phyloP scores from a whole-genome alignment of 2,888 invertebrate species.

The Metallyticus violacea region DNA sequence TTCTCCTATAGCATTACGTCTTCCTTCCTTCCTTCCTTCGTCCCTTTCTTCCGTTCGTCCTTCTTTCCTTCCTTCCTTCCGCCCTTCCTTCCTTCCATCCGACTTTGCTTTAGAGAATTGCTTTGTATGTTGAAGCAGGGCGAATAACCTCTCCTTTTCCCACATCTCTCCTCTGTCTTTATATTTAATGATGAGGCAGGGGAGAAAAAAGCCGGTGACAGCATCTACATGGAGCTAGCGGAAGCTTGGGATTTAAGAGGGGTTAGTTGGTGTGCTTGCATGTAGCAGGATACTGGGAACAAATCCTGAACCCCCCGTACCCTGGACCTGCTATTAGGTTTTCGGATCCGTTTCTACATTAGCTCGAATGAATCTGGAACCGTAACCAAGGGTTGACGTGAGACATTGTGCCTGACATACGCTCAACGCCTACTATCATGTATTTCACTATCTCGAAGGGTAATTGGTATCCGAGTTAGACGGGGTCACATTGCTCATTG shows the following conservation, averaged over 20 bases:
- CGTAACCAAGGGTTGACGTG: not conserved
- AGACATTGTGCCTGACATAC: not conserved
- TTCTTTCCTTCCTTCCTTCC: slow-evolving; percentile 18
- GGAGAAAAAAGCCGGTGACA: not conserved
- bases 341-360: not conserved
- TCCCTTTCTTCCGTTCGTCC: slow-evolving; percentile 2
- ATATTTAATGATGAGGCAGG: slow-evolving; percentile 12
- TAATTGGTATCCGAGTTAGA: slow-evolving; percentile 1
- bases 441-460: not conserved
- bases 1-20: not conserved
- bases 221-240: not conserved
- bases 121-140: not conserved
- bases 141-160: no score
- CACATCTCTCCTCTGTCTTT: slow-evolving; percentile 12
- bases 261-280: slow-evolving; percentile 16
- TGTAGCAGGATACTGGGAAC: slow-evolving; percentile 4
- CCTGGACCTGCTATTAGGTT: not conserved
- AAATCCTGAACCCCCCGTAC: not conserved
- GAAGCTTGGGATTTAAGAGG: slow-evolving; percentile 5
- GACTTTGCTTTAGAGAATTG: slow-evolving; percentile 7
- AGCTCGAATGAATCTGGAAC: not conserved
- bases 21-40: not conserved
- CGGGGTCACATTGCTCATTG: slow-evolving; percentile 13
- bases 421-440: not conserved
- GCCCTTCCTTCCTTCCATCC: not conserved